A percentile compares a stretch with the other conserved stretches of the same genome.
phyloP scores from a whole-genome alignment of 2,888 invertebrate genomes.

The Phengaris alcon region DNA sequence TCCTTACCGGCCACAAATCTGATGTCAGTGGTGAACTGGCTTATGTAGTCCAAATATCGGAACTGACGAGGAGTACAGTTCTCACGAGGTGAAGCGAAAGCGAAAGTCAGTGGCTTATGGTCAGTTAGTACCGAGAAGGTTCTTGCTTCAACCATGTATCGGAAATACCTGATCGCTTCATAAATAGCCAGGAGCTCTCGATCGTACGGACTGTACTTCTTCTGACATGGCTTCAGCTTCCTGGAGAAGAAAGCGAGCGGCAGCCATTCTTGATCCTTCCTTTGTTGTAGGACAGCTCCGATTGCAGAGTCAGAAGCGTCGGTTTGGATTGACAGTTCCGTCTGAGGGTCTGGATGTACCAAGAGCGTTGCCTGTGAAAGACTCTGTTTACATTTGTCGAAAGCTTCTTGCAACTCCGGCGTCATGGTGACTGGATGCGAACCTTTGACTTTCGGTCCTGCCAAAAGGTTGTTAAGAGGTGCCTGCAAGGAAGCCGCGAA shows the following conservation, averaged over 20 bases:
- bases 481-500: background rate
- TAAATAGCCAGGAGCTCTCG: conserved; percentile 54
- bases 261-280: conserved; percentile 39
- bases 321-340: conserved; percentile 11
- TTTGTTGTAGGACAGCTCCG: conserved; percentile 9
- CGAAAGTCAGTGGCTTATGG: conserved; percentile 43
- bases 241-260: conserved; percentile 52
- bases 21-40: too few species aligned
- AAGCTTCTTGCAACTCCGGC: too few species aligned
- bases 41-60: conserved; percentile 47
- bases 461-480: conserved; percentile 33
- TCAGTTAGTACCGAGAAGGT: conserved; percentile 41
- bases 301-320: conserved; percentile 20
- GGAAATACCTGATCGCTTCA: conserved; percentile 48
- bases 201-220: conserved; percentile 41
- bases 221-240: conserved; percentile 34
- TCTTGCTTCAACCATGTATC: conserved; percentile 50
- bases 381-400: too few species aligned
- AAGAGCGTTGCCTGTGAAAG: too few species aligned
- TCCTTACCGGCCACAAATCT: too few species aligned
- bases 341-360: background rate
- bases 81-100: conserved; percentile 46
- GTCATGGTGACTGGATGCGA: too few species aligned
- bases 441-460: too few species aligned
- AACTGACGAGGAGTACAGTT: conserved; percentile 47